phyloP scores from a whole-genome alignment of 1,140 invertebrate genomes.

The Eupristina koningsbergeri region DNA sequence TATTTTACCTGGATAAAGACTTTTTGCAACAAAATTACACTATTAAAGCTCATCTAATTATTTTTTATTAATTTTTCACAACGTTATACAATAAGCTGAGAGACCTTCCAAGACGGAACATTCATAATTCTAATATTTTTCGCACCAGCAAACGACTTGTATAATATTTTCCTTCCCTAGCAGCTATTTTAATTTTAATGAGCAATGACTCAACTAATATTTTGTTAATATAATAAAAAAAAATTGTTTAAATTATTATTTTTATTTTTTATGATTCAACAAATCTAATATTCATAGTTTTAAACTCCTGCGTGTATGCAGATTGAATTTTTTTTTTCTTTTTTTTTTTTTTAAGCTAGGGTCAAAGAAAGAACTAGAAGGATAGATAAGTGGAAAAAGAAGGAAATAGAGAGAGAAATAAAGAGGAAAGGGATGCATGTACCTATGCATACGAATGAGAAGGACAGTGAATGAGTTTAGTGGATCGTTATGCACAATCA shows the following conservation, averaged over 20 bases:
- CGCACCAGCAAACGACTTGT: neutral
- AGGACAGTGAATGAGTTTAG: slow-evolving; percentile 31
- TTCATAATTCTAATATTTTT: slow-evolving; percentile 1
- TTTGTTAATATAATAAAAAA: slow-evolving; percentile 5
- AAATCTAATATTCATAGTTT: slow-evolving; percentile 16
- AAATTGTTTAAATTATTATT: neutral
- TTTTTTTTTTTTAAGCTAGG: neutral
- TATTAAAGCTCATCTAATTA: neutral
- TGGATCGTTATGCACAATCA: slow-evolving; percentile 50
- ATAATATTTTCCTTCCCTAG: neutral
- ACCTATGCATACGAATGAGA: neutral
- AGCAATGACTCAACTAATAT: slow-evolving; percentile 21
- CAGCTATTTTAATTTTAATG: slow-evolving; percentile 19
- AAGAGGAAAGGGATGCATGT: neutral
- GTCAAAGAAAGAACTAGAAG: neutral
- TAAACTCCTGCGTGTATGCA: neutral
- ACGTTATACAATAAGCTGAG: neutral
- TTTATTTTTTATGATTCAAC: neutral
- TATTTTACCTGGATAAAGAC: neutral
- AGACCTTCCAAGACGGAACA: neutral
- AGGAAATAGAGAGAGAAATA: neutral
- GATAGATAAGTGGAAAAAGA: neutral
- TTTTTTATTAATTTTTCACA: neutral
- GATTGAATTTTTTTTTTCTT: slow-evolving; percentile 14
- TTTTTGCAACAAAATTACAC: neutral